Percentiles rank a stretch among this genome's conserved stretches.
Conservation (phyloP, 1,140 invertebrate genomes). For the Ptiloglossa arizonensis region DNA sequence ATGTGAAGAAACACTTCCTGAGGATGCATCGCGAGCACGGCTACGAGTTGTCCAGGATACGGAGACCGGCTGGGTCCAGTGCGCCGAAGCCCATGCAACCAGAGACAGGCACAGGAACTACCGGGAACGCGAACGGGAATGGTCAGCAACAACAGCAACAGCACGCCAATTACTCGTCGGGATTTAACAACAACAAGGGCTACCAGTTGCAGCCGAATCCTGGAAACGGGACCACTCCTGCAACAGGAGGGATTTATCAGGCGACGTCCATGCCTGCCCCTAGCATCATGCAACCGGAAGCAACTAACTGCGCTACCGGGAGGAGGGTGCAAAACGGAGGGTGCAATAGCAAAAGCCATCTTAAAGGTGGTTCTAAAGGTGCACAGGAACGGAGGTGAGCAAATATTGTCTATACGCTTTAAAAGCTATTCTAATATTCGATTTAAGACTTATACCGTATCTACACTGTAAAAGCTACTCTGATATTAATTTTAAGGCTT, state of each 20-base stretch:
- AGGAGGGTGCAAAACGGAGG: constrained; percentile 75
- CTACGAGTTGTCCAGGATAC: constrained; percentile 92
- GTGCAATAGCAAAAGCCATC: constrained; percentile 78
- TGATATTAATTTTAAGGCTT: no score
- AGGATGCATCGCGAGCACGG: constrained; percentile 93
- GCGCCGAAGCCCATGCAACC: constrained; percentile 66
- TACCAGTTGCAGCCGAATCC: constrained; percentile 73
- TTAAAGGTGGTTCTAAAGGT: constrained; percentile 73
- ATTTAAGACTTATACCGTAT: no score
- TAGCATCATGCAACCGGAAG: constrained; percentile 68
- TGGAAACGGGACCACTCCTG: constrained; percentile 1
- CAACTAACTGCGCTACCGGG: constrained; percentile 57
- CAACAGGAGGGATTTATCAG: constrained; percentile 60
- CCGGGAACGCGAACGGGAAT: constrained; percentile 12
- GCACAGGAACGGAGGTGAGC: constrained; percentile 77
- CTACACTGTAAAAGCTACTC: no score
- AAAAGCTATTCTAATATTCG: no score
- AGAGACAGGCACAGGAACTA: background rate
- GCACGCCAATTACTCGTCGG: constrained; percentile 64
- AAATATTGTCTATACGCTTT: no score
- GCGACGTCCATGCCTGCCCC: constrained; percentile 67
- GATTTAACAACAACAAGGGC: constrained; percentile 72
- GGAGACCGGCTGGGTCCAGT: constrained; percentile 77
- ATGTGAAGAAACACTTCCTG: constrained; percentile 96
- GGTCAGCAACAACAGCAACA: constrained; percentile 47